Conservation (phyloP, 1,140 invertebrate species). For the Chymomyza costata region DNA sequence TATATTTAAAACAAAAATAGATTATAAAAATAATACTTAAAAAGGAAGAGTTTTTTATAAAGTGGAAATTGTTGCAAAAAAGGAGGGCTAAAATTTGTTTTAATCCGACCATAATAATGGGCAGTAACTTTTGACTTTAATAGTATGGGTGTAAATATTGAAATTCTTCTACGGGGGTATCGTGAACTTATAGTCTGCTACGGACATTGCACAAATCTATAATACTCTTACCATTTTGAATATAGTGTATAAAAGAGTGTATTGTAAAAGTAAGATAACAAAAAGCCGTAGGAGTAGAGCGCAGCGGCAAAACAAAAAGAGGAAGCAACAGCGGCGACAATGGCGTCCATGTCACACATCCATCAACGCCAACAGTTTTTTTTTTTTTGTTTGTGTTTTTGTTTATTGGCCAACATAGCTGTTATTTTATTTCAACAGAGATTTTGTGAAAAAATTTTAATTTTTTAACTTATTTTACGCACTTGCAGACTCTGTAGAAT, state of each 20-base stretch:
- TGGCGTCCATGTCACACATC: not conserved
- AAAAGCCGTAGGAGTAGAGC: slow-evolving; percentile 15
- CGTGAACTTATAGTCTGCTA: no score
- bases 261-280: slow-evolving; percentile 23
- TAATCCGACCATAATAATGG: no score
- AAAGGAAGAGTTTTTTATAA: no score
- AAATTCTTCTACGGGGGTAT: no score
- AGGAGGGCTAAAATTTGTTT: no score
- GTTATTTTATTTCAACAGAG: not conserved
- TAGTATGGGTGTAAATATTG: no score
- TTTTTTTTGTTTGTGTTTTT: slow-evolving; percentile 1
- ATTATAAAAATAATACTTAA: no score
- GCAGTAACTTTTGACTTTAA: no score
- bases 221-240: not conserved
- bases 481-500: slow-evolving; percentile 38
- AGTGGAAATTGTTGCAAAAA: no score
- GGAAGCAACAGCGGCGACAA: slow-evolving; percentile 32
- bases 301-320: slow-evolving; percentile 48
- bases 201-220: no score
- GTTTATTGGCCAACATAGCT: no score
- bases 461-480: slow-evolving; percentile 35
- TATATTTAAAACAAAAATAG: no score
- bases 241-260: slow-evolving; percentile 5
- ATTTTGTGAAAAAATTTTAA: slow-evolving; percentile 46
- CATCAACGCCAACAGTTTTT: slow-evolving; percentile 24